Percentiles rank a stretch among this genome's conserved stretches.
Conservation (phyloP, 2,888 invertebrate genomes). For the Torymus aiolomorphi region DNA sequence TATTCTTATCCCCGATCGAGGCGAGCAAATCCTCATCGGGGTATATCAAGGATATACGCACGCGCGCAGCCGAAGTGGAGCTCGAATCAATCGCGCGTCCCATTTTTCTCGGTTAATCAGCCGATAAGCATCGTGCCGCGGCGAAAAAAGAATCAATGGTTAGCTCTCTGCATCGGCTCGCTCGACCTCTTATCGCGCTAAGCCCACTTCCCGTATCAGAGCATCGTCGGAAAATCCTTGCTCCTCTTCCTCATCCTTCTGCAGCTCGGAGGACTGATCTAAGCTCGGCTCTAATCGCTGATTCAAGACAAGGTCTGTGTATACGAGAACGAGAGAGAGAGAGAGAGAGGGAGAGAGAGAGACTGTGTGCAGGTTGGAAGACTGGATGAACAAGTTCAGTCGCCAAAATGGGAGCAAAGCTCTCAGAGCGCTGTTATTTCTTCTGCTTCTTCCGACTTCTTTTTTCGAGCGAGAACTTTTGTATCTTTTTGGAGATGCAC, state of each 20-base stretch:
- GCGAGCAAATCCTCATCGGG: conserved; percentile 7
- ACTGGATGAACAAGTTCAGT: conserved; percentile 32
- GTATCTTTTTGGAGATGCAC: neutral
- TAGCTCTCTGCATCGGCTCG: conserved; percentile 6
- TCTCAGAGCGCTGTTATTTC: conserved; percentile 7
- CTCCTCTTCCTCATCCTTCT: neutral
- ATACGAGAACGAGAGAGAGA: neutral
- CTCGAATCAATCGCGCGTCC: neutral
- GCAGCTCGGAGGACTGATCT: conserved; percentile 19
- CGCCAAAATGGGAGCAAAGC: conserved; percentile 18
- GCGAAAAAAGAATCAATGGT: conserved; percentile 18
- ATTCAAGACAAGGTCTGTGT: conserved; percentile 41
- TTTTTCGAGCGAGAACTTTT: neutral
- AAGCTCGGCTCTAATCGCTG: conserved; percentile 48
- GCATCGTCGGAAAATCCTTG: conserved; percentile 14
- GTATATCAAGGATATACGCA: neutral
- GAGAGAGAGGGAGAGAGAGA: too few relatives aligned
- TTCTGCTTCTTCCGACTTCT: neutral
- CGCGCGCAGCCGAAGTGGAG: neutral
- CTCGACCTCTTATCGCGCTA: conserved; percentile 28
- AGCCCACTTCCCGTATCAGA: conserved; percentile 16
- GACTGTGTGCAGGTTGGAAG: neutral
- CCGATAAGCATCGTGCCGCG: conserved; percentile 32
- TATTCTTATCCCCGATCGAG: neutral
- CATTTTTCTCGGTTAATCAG: conserved; percentile 45